Conservation (phyloP, 2,113 vertebrate genomes). For the Platysteira castanea region DNA sequence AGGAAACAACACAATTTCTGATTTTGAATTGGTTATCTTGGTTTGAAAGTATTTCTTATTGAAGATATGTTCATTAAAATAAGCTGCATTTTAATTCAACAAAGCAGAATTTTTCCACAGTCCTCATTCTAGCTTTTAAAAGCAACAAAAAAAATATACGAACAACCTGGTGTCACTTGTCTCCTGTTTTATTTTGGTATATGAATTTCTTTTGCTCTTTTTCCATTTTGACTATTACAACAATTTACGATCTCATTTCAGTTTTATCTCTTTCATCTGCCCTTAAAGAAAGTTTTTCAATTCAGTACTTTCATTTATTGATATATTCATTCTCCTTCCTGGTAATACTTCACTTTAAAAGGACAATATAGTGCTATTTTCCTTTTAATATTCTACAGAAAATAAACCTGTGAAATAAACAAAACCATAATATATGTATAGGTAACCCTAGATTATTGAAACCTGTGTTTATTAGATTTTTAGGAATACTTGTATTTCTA, state of each 20-base stretch:
- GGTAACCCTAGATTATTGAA: background rate
- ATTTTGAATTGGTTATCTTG: background rate
- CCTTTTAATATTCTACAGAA: background rate
- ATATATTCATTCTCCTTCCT: background rate
- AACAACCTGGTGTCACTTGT: background rate
- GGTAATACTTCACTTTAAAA: background rate
- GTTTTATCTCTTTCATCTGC: background rate
- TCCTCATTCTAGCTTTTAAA: background rate
- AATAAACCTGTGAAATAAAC: background rate
- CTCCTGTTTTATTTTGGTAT: background rate
- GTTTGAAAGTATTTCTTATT: background rate
- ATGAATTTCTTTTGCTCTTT: background rate
- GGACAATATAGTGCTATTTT: background rate
- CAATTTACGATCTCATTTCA: slow-evolving; percentile 8
- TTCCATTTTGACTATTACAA: background rate
- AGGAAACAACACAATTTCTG: background rate
- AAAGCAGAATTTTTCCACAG: background rate
- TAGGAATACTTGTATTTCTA: background rate
- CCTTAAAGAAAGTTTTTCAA: slow-evolving; percentile 1
- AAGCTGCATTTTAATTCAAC: background rate
- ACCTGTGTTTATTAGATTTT: background rate
- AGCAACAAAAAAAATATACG: background rate
- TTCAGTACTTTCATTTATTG: background rate
- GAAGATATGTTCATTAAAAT: background rate
- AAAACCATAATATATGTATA: background rate